Base-by-base conservation (phyloP, 2,797 vertebrate species). In the Myiothlypis coronata region DNA sequence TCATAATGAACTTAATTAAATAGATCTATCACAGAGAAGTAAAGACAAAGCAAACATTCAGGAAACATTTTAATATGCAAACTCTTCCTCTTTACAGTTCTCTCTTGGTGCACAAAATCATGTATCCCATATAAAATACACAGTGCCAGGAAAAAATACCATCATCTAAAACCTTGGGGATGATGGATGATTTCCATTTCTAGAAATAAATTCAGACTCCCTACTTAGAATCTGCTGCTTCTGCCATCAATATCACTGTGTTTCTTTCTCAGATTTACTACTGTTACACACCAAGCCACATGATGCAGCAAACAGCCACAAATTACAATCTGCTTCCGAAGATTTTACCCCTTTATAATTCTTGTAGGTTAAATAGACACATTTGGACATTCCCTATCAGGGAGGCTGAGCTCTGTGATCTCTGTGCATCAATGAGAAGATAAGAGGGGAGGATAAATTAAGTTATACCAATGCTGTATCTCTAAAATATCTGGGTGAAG, bases 181-280 rank as follows among this genome's bases (percentile, higher is more conserved):
- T 72, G 70, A 82, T 69, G 32, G 41, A 63, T 49, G 9, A 74
- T 80, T 93, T 83, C 49, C 27, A 85, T 68, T 85, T 90, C 49
- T 53, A 64, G 53, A 88, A 94, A 59, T 57, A 64, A 83, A 87
- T 69, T 76, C 79, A 50, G 47, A 26, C 6, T 63, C 34, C 26
- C 14, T 61, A 30, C 23, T 55, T 72, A 24, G 12, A 93, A 93
- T 76, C 67, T 87, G 34, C 27, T 75, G 43, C 27, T 81, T 22
- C 37, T 79, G 34, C 9, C n/a, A 61, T 15, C 23, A 79, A 90
- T 1, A 0, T 16, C 21, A n/a, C 14, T 67, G 32, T 0, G 2
- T 34, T 85, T 91, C 52, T 64, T 83, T 71, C 60, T 70, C 41
- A 64, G 11, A 79, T 85, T 70, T 89, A 60, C 26, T 56, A 41